Percentiles rank a stretch among this genome's conserved stretches.
Evolutionary conservation across 2,888 invertebrate genomes (phyloP).

Genomic region (Acanthococcus lagerstroemiae): DNA sequence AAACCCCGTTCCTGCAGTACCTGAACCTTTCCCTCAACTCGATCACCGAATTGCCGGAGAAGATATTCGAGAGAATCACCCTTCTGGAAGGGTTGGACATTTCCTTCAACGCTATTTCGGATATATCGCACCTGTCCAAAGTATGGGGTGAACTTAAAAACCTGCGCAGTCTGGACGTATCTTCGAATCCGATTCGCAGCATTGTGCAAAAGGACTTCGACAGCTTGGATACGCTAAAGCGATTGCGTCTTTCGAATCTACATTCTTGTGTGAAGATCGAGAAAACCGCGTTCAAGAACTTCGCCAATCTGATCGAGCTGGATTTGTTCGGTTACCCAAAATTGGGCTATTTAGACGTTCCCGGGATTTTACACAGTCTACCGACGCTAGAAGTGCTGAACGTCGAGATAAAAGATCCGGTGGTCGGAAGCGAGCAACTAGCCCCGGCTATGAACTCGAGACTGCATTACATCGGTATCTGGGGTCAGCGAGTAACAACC

Average conservation of each 20-base stretch:
- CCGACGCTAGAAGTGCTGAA: slow-evolving; percentile 64
- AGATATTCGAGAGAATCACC: slow-evolving; percentile 66
- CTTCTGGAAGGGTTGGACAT: slow-evolving; percentile 66
- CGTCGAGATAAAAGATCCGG: slow-evolving; percentile 75
- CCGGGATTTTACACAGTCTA: slow-evolving; percentile 66
- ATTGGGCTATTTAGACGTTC: slow-evolving; percentile 74
- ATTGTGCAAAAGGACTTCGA: slow-evolving; percentile 69
- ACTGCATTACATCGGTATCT: slow-evolving; percentile 59
- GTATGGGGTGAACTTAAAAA: slow-evolving; percentile 59
- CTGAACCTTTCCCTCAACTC: slow-evolving; percentile 70
- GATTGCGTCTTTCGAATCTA: slow-evolving; percentile 50
- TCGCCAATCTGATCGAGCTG: slow-evolving; percentile 59
- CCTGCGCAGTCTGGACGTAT: slow-evolving; percentile 65
- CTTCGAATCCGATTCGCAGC: slow-evolving; percentile 67
- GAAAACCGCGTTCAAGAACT: slow-evolving; percentile 63
- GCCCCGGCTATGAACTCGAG: slow-evolving; percentile 69
- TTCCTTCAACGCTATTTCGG: slow-evolving; percentile 57
- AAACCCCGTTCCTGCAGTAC: slow-evolving; percentile 72
- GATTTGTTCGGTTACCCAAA: slow-evolving; percentile 66
- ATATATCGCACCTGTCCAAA: slow-evolving; percentile 52
- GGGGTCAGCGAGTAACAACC: slow-evolving; percentile 62
- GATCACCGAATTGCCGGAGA: slow-evolving; percentile 54
- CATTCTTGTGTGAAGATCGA: slow-evolving; percentile 65
- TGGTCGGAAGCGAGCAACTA: slow-evolving; percentile 69
- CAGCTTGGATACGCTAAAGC: slow-evolving; percentile 53